Conservation (phyloP, 2,797 vertebrate genomes). For the Anabas testudineus region DNA sequence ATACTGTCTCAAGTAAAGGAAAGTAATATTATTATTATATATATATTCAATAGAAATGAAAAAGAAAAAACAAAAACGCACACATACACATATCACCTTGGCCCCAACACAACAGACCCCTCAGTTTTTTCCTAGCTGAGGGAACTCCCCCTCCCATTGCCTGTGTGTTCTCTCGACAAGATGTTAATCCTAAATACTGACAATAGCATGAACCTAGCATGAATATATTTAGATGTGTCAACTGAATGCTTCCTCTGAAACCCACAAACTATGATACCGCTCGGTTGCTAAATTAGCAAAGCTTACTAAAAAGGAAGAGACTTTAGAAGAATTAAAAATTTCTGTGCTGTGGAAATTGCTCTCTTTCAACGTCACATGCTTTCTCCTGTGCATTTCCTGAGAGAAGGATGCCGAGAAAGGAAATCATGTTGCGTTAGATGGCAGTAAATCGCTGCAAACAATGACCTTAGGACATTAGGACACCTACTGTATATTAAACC, state of each 20-base stretch:
- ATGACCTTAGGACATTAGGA: constrained; percentile 35
- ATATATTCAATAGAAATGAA: background rate
- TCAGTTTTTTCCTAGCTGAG: background rate
- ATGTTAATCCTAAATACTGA: constrained; percentile 15
- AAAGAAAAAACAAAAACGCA: constrained; percentile 18
- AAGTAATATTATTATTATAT: too few relatives aligned
- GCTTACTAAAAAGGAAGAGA: constrained; percentile 4
- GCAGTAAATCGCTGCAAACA: constrained; percentile 58
- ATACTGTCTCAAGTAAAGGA: background rate
- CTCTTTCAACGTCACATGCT: constrained; percentile 53
- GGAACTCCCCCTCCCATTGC: background rate
- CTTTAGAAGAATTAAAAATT: background rate
- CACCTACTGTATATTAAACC: background rate
- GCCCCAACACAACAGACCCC: background rate
- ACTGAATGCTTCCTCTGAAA: constrained; percentile 33
- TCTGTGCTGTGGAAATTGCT: constrained; percentile 46
- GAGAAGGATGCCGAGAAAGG: constrained; percentile 55
- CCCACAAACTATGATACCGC: constrained; percentile 9
- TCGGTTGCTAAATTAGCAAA: constrained; percentile 18
- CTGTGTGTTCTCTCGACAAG: constrained; percentile 22
- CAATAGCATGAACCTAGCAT: constrained; percentile 5
- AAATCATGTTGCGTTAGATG: constrained; percentile 50
- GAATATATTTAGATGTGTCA: background rate
- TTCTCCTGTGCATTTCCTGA: constrained; percentile 71
- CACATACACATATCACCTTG: constrained; percentile 27